Percentiles rank a stretch among this genome's conserved stretches.
Conservation (phyloP, 2,797 vertebrate genomes). For the Chromis chromis region DNA sequence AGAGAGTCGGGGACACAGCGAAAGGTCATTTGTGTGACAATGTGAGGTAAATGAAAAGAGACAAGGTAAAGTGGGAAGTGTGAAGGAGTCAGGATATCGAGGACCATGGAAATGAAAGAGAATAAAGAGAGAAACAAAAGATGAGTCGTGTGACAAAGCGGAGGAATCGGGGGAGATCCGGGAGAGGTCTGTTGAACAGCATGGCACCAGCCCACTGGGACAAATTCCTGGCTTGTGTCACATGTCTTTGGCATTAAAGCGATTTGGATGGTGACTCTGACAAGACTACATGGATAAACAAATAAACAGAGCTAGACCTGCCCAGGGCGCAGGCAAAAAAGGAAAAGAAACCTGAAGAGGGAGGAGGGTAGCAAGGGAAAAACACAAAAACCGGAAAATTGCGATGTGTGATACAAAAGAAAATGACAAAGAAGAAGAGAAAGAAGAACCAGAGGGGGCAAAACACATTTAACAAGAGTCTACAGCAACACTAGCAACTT, state of each 20-base stretch:
- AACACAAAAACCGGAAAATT: background rate
- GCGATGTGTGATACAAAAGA: too few relatives aligned
- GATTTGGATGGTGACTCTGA: slow-evolving; percentile 38
- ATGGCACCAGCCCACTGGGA: slow-evolving; percentile 19
- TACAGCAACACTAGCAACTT: too few relatives aligned
- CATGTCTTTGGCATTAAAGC: slow-evolving; percentile 29
- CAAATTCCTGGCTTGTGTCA: slow-evolving; percentile 30
- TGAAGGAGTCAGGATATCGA: slow-evolving; percentile 42
- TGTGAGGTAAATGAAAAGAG: slow-evolving; percentile 51
- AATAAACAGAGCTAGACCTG: slow-evolving; percentile 18
- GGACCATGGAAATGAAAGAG: slow-evolving; percentile 33
- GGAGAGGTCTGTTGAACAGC: slow-evolving; percentile 12
- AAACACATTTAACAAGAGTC: too few relatives aligned
- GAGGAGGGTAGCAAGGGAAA: background rate
- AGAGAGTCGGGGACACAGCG: slow-evolving; percentile 15
- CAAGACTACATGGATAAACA: slow-evolving; percentile 15
- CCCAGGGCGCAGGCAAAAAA: background rate
- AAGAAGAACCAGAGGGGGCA: background rate
- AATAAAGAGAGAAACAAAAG: slow-evolving; percentile 19
- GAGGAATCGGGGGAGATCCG: slow-evolving; percentile 17
- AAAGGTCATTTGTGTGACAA: slow-evolving; percentile 56
- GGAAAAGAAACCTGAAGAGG: background rate
- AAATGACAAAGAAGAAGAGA: background rate
- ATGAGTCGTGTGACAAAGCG: slow-evolving; percentile 11
- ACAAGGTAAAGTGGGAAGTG: slow-evolving; percentile 32